These are phyloP conservation scores for Aurelia sp. DNA, from an alignment of 30 jellyfish, hydroid and myxozoan species.

Conservation along the genomic window DNA sequence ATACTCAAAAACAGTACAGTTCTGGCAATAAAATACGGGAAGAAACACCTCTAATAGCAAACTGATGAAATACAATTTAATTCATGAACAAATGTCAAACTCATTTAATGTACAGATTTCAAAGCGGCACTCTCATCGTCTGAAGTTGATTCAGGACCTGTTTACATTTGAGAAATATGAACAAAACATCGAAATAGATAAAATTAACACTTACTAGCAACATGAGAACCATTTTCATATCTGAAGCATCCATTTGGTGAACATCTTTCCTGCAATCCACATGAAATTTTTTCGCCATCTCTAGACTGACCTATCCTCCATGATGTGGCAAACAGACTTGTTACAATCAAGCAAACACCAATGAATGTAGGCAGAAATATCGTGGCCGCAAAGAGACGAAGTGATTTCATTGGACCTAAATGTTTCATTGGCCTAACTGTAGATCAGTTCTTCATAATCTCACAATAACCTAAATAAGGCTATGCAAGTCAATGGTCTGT, in stretches of 20 bases:
- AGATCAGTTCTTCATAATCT: too few species aligned
- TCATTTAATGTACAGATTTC: too few species aligned
- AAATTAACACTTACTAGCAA: constrained; percentile 1
- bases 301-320: neutral
- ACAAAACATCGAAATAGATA: neutral
- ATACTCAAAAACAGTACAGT: too few species aligned
- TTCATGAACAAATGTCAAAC: too few species aligned
- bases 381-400: neutral
- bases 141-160: too few species aligned
- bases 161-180: too few species aligned
- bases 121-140: too few species aligned
- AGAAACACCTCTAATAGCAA: too few species aligned
- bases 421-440: neutral
- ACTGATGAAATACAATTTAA: too few species aligned
- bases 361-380: neutral
- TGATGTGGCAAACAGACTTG: constrained; percentile 9
- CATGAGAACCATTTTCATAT: neutral
- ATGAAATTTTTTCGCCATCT: neutral
- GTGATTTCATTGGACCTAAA: neutral
- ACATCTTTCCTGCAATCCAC: constrained; percentile 4
- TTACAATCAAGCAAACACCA: neutral
- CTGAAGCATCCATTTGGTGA: neutral
- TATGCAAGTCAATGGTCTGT: too few species aligned
- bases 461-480: too few species aligned
- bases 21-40: too few species aligned